Percentiles rank a stretch among this genome's conserved stretches.
Conservation (phyloP, 1,140 invertebrate genomes). For the Bombus confusus region DNA sequence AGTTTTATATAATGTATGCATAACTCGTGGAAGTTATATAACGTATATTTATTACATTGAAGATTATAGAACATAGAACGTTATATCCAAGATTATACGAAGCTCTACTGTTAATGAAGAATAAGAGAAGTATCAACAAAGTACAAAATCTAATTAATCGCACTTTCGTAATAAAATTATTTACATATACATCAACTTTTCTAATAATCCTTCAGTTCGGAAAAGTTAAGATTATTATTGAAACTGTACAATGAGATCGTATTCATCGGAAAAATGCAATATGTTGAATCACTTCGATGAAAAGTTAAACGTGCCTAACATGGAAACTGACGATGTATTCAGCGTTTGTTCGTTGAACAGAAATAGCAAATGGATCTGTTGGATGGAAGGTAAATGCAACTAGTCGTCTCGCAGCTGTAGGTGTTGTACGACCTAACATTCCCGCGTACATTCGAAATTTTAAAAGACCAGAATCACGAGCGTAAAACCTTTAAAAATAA, state of each 20-base stretch:
- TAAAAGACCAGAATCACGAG: constrained; percentile 93
- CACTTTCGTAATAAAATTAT: background rate
- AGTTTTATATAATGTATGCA: too few relatives aligned
- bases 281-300: background rate
- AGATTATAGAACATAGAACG: too few relatives aligned
- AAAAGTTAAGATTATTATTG: background rate
- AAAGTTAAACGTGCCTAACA: constrained; percentile 84
- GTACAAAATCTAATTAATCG: background rate
- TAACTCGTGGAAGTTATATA: too few relatives aligned
- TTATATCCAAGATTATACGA: background rate
- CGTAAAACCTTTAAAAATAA: constrained; percentile 90
- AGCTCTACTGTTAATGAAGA: background rate
- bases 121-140: background rate
- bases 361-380: constrained; percentile 97
- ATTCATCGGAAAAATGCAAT: background rate
- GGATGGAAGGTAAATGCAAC: constrained; percentile 99
- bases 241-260: constrained; percentile 19
- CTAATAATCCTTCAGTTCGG: background rate
- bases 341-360: constrained; percentile 96
- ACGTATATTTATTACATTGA: too few relatives aligned
- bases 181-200: background rate
- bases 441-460: constrained; percentile 95
- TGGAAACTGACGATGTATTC: constrained; percentile 99
- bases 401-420: constrained; percentile 86
- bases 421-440: constrained; percentile 84